Evolutionary conservation across 2,888 invertebrate species (phyloP).

Genomic region (Tachina grossa): DNA sequence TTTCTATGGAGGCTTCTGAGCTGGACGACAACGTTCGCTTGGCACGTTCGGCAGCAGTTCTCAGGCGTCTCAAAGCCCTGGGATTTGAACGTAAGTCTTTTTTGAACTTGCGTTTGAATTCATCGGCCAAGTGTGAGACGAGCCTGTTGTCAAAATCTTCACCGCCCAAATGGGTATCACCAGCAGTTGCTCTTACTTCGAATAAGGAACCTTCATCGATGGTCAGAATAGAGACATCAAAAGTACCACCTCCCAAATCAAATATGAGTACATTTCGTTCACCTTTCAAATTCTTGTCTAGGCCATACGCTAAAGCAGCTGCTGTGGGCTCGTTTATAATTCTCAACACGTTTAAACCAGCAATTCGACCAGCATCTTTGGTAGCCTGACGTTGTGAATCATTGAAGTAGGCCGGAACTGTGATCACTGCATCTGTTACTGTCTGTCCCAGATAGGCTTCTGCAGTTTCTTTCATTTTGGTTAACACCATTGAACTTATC

Average conservation of each 20-base stretch:
- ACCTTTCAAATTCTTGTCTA: slow-evolving; percentile 91
- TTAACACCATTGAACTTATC: slow-evolving; percentile 95
- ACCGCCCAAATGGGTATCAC: slow-evolving; percentile 96
- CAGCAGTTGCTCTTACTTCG: slow-evolving; percentile 96
- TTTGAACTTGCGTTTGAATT: slow-evolving; percentile 91
- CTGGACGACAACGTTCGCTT: slow-evolving; percentile 90
- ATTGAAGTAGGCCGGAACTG: slow-evolving; percentile 96
- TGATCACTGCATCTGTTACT: slow-evolving; percentile 93
- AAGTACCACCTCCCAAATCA: slow-evolving; percentile 90
- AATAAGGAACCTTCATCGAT: slow-evolving; percentile 95
- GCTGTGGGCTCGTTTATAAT: slow-evolving; percentile 97
- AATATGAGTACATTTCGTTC: slow-evolving; percentile 91
- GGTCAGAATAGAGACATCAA: slow-evolving; percentile 96
- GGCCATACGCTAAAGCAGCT: slow-evolving; percentile 95
- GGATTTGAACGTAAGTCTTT: slow-evolving; percentile 88
- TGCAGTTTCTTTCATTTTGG: slow-evolving; percentile 96
- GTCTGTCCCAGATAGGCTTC: slow-evolving; percentile 93
- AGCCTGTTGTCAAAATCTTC: slow-evolving; percentile 96
- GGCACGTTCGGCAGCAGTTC: slow-evolving; percentile 90
- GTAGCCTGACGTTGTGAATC: slow-evolving; percentile 95
- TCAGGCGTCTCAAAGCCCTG: slow-evolving; percentile 87
- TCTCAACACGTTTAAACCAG: slow-evolving; percentile 94
- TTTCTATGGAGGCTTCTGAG: slow-evolving; percentile 89
- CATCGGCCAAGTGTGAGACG: slow-evolving; percentile 93
- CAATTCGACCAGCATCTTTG: slow-evolving; percentile 96